Percentiles rank a stretch among this genome's conserved stretches.
These are phyloP conservation scores for Vulpes vulpes DNA, from an alignment of 2,113 vertebrate species.

Conservation along the genomic window DNA sequence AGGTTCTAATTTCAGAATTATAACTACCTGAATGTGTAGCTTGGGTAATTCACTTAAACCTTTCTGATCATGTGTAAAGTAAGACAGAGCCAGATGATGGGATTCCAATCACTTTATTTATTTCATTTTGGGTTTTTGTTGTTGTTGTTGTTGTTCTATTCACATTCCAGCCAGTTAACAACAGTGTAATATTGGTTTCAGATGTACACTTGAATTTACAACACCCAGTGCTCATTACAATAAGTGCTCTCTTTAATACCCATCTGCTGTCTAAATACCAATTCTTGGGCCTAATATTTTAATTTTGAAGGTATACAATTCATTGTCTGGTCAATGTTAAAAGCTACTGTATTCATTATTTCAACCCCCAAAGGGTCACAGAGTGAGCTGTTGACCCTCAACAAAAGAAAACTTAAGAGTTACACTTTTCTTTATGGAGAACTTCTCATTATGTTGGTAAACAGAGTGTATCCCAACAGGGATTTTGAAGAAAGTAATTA, in stretches of 20 bases:
- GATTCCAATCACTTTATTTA: neutral
- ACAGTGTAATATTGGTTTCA: neutral
- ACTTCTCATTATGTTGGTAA: neutral
- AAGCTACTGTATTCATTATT: neutral
- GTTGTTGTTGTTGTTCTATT: neutral
- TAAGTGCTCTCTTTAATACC: neutral
- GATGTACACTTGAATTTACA: neutral
- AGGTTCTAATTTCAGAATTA: neutral
- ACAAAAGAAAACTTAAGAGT: neutral
- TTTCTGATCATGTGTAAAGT: neutral
- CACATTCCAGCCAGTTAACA: neutral
- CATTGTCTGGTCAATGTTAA: neutral
- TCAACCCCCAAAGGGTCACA: neutral
- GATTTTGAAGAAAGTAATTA: neutral
- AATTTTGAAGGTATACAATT: neutral
- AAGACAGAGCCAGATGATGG: neutral
- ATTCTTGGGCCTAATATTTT: neutral
- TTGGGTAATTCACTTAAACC: neutral
- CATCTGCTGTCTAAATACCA: neutral
- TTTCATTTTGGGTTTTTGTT: neutral
- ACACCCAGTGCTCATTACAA: neutral
- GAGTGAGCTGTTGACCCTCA: neutral
- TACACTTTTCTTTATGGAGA: neutral
- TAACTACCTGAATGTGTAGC: neutral
- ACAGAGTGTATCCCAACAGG: neutral